phyloP scores from a whole-genome alignment of 2,888 invertebrate genomes.

The Sinohyriopsis cumingii region DNA sequence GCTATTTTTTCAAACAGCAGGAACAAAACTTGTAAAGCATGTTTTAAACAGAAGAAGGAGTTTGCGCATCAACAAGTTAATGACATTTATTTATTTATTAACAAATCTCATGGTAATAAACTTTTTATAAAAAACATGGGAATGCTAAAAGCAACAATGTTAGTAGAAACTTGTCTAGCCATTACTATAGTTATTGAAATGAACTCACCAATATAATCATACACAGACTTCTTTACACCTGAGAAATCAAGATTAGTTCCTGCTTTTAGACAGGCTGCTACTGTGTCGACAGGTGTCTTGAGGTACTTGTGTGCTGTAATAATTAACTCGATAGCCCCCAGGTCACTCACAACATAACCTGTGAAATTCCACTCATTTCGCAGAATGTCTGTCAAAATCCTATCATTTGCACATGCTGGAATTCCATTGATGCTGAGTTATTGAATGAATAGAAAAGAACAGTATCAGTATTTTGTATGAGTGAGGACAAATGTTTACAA shows the following conservation, averaged over 20 bases:
- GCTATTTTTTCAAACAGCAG: no score
- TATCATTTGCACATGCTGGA: conserved; percentile 44
- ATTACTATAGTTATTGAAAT: no score
- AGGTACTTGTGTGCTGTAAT: conserved; percentile 44
- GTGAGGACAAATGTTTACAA: no score
- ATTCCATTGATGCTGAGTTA: conserved; percentile 44
- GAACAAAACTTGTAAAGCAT: no score
- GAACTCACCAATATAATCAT: conserved; percentile 11
- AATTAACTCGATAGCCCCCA: conserved; percentile 40
- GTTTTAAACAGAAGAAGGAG: no score
- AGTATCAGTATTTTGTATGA: no score
- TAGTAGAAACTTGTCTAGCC: no score
- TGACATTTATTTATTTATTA: no score
- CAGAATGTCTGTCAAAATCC: conserved; percentile 39
- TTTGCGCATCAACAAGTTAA: no score
- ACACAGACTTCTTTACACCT: conserved; percentile 23
- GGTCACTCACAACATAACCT: conserved; percentile 49
- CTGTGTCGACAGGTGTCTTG: conserved; percentile 39
- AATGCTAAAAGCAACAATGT: no score
- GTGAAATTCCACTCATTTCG: conserved; percentile 45
- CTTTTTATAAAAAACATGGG: background rate
- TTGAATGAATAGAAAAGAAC: no score
- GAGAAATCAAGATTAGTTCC: conserved; percentile 56
- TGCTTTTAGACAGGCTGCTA: conserved; percentile 47
- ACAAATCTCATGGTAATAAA: no score